Evolutionary conservation across 1,140 invertebrate genomes (phyloP).

Genomic region (Formica exsecta): DNA sequence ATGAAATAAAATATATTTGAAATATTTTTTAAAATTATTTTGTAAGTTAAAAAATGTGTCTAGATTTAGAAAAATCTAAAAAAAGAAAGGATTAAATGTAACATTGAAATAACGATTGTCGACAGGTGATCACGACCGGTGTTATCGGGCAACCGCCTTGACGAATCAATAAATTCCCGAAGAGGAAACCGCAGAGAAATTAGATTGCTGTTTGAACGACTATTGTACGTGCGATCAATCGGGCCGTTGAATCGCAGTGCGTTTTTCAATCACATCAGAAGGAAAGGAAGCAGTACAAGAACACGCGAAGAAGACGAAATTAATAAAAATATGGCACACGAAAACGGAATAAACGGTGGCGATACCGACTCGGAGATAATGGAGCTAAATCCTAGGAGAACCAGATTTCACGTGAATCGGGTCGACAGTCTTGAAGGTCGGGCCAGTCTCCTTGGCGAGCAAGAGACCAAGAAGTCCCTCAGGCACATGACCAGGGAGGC

Average conservation of each 20-base stretch:
- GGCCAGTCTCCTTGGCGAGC: conserved; percentile 84
- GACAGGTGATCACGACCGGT: conserved; percentile 24
- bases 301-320: background rate
- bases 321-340: conserved; percentile 80
- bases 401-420: conserved; percentile 88
- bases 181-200: conserved; percentile 42
- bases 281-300: background rate
- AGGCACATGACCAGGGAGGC: conserved; percentile 97
- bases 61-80: background rate
- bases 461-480: conserved; percentile 84
- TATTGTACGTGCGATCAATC: conserved; percentile 7
- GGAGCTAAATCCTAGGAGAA: conserved; percentile 84
- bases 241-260: background rate
- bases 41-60: background rate
- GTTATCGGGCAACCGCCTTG: conserved; percentile 34
- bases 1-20: background rate
- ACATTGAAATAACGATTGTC: conserved; percentile 35
- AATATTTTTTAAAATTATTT: background rate
- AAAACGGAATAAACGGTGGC: conserved; percentile 77
- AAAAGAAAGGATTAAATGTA: background rate
- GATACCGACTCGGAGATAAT: conserved; percentile 80
- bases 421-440: conserved; percentile 86
- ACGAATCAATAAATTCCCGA: conserved; percentile 53
- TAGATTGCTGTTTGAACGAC: conserved; percentile 44
- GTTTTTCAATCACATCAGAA: background rate